These are phyloP conservation scores for Mesochorus sp. DNA, from an alignment of 2,888 invertebrate species.

Conservation along the genomic window DNA sequence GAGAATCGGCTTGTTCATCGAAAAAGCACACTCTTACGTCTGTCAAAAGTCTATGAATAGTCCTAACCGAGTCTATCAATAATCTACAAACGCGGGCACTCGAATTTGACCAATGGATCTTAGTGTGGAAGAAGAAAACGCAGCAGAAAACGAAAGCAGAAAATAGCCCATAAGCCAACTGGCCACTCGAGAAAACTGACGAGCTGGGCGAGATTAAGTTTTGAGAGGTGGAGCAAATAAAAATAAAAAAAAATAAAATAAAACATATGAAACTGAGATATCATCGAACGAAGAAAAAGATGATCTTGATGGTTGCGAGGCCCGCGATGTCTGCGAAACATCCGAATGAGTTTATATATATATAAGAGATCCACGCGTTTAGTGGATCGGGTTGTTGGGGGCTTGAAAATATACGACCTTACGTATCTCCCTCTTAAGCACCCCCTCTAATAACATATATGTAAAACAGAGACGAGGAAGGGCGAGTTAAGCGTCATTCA, in stretches of 20 bases:
- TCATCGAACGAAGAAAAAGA: constrained; percentile 21
- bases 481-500: constrained; percentile 24
- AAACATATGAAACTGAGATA: constrained; percentile 17
- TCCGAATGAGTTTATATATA: constrained; percentile 26
- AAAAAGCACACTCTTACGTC: constrained; percentile 5
- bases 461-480: constrained; percentile 1
- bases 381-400: constrained; percentile 21
- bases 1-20: constrained; percentile 4
- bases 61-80: constrained; percentile 24
- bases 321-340: constrained; percentile 55
- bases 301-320: constrained; percentile 16
- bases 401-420: constrained; percentile 64
- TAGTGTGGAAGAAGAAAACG: constrained; percentile 14
- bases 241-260: constrained; percentile 18
- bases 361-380: constrained; percentile 2
- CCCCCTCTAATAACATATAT: constrained; percentile 51
- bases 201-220: constrained; percentile 38
- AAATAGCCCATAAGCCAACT: constrained; percentile 53
- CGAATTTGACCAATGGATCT: constrained; percentile 19
- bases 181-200: constrained; percentile 57
- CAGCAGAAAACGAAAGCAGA: constrained; percentile 13
- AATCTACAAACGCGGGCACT: constrained; percentile 5
- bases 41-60: constrained; percentile 23
- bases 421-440: constrained; percentile 45
- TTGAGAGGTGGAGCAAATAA: constrained; percentile 40